Evolutionary conservation across 2,888 invertebrate genomes (phyloP), one percentile per base, ranked within the genome.

Genomic region (Acanthococcus lagerstroemiae): DNA sequence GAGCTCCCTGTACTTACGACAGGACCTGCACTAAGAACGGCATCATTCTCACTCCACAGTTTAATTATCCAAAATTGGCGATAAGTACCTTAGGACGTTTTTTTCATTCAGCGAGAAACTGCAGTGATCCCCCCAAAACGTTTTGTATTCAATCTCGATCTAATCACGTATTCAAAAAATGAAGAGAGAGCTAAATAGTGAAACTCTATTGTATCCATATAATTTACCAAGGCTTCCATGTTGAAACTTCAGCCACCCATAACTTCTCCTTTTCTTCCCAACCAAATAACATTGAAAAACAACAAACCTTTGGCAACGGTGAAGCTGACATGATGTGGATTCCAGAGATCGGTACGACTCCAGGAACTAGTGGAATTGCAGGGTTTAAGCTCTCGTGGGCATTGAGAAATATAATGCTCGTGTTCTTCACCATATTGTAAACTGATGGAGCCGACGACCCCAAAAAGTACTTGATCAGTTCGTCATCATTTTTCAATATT

Each of bases 321-420:
- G 24, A 37, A 17, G 25, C 46, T 5, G 19, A 3, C 19, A n/a
- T 25, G n/a, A 65, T 45, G 37, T 65, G 52, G 12, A 65, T 55
- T 12, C 65, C 65, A n/a, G 37, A 54, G 1, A 65, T 21, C 22
- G 54, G 37, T 5, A 65, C 9, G 6, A 65, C 65, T 15, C 19
- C 22, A 19, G 65, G 65, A 22, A 65, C 54, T 30, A 30, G 52
- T 5, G 65, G 65, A 19, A 22, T 12, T 24, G 17, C 37, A 4
- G 37, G 25, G 44, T 22, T 30, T 12, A 54, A 3, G 15, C 52
- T 30, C 1, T 21, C 37, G 24, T 30, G 52, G 6, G 54, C 25
- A 22, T 55, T n/a, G 15, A 25, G 37, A 55, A 65, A 65, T 37
- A 65, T 22, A 1, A 65, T 4, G 15, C 65, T 65, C 1, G 65